Conservation (phyloP, 2,797 vertebrate genomes). For the Eidolon dupreanum region DNA sequence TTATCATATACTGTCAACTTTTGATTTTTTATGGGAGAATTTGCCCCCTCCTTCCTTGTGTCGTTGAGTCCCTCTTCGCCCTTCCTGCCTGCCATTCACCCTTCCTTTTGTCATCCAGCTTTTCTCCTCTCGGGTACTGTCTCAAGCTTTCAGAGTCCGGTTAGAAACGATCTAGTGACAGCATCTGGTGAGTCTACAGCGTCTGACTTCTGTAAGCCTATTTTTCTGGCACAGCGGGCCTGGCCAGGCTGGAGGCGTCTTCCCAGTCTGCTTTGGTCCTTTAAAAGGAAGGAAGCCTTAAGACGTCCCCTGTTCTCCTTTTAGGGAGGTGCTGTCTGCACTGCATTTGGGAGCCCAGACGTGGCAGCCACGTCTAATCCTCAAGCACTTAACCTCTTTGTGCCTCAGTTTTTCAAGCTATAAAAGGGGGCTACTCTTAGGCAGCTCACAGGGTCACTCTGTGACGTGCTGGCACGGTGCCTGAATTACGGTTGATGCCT, state of each 20-base stretch:
- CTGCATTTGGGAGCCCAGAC: not conserved
- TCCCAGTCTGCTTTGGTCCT: not conserved
- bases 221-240: fast-evolving
- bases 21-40: not conserved
- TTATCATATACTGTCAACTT: not conserved
- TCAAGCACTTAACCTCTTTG: not conserved
- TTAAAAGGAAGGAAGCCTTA: not conserved
- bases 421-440: not conserved
- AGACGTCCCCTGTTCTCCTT: not conserved
- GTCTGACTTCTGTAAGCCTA: not conserved
- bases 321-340: not conserved
- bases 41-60: fast-evolving
- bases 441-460: not conserved
- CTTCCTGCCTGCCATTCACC: not conserved
- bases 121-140: not conserved
- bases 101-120: not conserved
- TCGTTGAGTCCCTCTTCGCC: fast-evolving
- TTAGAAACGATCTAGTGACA: not conserved
- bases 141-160: not conserved
- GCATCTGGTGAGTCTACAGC: no score
- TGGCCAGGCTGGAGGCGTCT: fast-evolving
- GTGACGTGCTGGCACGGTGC: not conserved
- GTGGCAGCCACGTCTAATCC: not conserved
- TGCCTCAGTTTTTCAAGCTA: not conserved
- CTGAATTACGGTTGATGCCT: not conserved